These are phyloP conservation scores for Anastatus disparis DNA, from an alignment of 1,140 invertebrate genomes.

Conservation along the genomic window DNA sequence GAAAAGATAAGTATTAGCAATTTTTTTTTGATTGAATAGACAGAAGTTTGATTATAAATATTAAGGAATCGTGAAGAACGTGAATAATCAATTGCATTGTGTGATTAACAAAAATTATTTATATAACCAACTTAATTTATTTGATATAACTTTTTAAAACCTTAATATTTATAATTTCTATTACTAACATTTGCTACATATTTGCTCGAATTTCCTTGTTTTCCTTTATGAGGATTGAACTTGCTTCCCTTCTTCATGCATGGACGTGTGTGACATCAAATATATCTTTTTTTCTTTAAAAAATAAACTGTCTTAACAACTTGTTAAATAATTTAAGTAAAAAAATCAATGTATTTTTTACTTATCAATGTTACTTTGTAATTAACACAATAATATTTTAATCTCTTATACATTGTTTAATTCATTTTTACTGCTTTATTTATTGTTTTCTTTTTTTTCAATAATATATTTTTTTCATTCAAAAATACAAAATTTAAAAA, in stretches of 20 bases:
- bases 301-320: not conserved
- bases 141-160: slow-evolving; percentile 20
- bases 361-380: slow-evolving; percentile 2
- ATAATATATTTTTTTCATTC: no score
- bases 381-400: slow-evolving; percentile 10
- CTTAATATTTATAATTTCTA: slow-evolving; percentile 7
- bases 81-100: slow-evolving; percentile 3
- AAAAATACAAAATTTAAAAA: no score
- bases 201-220: slow-evolving; percentile 6
- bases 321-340: not conserved
- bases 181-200: slow-evolving; percentile 15
- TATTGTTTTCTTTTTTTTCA: no score
- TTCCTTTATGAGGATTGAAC: slow-evolving; percentile 35
- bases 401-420: no score
- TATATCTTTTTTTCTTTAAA: not conserved
- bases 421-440: no score
- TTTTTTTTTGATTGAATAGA: not conserved
- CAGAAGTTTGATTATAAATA: not conserved
- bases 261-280: slow-evolving; percentile 30
- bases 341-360: slow-evolving; percentile 6
- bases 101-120: slow-evolving; percentile 14
- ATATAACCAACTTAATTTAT: no score
- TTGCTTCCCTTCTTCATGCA: slow-evolving; percentile 48
- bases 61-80: slow-evolving; percentile 9
- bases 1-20: slow-evolving; percentile 11